Base-by-base conservation (phyloP, 2,888 invertebrate species). In the Brassicogethes aeneus region DNA sequence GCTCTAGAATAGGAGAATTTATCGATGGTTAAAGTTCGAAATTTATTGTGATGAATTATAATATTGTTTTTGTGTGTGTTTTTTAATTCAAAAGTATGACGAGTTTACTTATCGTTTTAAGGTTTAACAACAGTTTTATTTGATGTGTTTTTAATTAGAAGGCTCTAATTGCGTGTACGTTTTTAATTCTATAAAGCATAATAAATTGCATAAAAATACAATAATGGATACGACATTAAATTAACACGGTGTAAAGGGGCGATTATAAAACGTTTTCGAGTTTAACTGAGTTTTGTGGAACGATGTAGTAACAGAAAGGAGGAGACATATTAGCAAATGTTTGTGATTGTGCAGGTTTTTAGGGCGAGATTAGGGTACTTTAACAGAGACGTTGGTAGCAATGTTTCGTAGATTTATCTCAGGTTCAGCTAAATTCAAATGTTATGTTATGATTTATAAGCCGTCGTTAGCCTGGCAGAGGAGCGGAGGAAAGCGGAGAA, bases 1-100 rank as follows among this genome's bases (percentile, higher is more conserved):
- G 56, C 85, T 76, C 88, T 88, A 76, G 12, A 71, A 70, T 38
- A 39, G 46, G 36, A 47, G 33, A 32, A 13, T 15, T 38, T 7
- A 2, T 13, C 14, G 2, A 7, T n/a, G 17, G 16, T n/a, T 5
- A 8, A 15, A 30, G 1, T 14, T 23, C 2, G n/a, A n/a, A n/a
- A n/a, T n/a, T n/a, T n/a, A n/a, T n/a, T n/a, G n/a, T n/a, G n/a
- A n/a, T n/a, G n/a, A n/a, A n/a, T n/a, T n/a, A n/a, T 7, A 23
- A 23, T 23, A 23, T 23, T 23, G 23, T 23, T 23, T 23, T 23
- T 10, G 23, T 10, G 10, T 23, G 23, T 23, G 5, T 23, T 23
- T 23, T 23, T 5, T 23, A 23, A 23, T 10, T 7, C 10, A 23
- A 5, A 10, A 23, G 5, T 23, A 23, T 23, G 23, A 23, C 23